Base-by-base conservation (phyloP, 2,797 vertebrate genomes). In the Scyliorhinus canicula region DNA sequence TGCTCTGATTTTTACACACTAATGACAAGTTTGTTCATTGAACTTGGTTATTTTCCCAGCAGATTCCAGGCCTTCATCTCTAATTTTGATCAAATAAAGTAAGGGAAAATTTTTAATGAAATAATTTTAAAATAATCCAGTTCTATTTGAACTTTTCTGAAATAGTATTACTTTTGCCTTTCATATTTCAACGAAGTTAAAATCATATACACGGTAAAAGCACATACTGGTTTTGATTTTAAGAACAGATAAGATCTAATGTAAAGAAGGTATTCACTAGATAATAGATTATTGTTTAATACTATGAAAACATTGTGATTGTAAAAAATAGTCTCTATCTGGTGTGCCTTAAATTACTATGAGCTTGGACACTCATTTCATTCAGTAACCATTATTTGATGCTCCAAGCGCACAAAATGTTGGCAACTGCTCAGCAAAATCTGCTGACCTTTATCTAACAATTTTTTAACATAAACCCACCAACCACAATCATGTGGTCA, bases 261-360 rank as follows among this genome's bases (percentile, higher is more conserved):
- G 57, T 12, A 28, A n/a, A 5, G 57, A 63, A 91, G 60, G 60
- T 40, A 63, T 91, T 91, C n/a, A 91, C 2, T 44, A 63, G 88
- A 91, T 60, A 90, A 90, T 40, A 60, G 52, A 63, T 90, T 90
- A 90, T 90, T 63, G 19, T 90, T 90, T 60, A 6, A 90, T 24
- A 40, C 16, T 24, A 63, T 65, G 57, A 40, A 91, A 91, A 91
- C 24, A 40, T 19, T 44, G 57, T n/a, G 21, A 40, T 1, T 65
- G 19, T 24, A 63, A 63, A 90, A 90, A 63, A 65, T n/a, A 65
- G 35, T 24, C 19, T 91, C n/a, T 65, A 63, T 31, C 57, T 63
- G 11, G 19, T 40, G 65, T 44, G n/a, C 16, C 88, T 91, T 91
- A 65, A 40, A 44, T 90, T 57, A 90, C 16, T 63, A 44, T 11